Evolutionary conservation across 1,140 invertebrate species (phyloP), one percentile per base, ranked within the genome.

Genomic region (Solenopsis fugax): DNA sequence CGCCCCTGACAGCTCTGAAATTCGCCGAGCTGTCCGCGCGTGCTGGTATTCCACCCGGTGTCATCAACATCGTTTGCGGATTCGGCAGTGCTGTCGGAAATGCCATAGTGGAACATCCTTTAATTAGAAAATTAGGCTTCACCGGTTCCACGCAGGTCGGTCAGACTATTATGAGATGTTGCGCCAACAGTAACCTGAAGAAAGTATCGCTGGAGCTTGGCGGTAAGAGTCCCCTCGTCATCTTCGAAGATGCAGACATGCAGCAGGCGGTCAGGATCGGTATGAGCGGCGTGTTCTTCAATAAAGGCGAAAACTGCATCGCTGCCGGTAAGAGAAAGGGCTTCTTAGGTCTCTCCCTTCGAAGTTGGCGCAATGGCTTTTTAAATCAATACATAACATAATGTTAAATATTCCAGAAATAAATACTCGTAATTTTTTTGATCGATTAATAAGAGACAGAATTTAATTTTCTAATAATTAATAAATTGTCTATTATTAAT

Each of bases 261-360:
- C 98, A 99, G 87, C 98, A 98, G 90, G 98, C 98, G 65, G 98
- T 99, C 1, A 97, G 97, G 95, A 96, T 98, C 93, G 98, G 97
- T 5, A 98, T 99, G 97, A 97, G 97, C 86, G 97, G 98, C 50
- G 98, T 99, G 0, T 99, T 99, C 95, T 99, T 99, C 96, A 99
- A 99, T 94, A 99, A 99, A 93, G 99, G 99, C 77, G 98, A 99
- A 95, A 99, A 99, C 93, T 99, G 99, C 94, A 99, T 99, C 89
- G 98, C 99, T 7, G 99, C 99, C 48, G 99, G 95, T 95, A 91
- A 72, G 24, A 58, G 52, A 58, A 48, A 58, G 13, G 29, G n/a
- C 10, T 24, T 10, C 45, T 29, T 13, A 10, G 54, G 21, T 56
- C 29, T 12, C n/a, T 9, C 45, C 21, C 58, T 21, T 45, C 0